phyloP scores from a whole-genome alignment of 2,888 invertebrate genomes.

The Pedicia rivosa region DNA sequence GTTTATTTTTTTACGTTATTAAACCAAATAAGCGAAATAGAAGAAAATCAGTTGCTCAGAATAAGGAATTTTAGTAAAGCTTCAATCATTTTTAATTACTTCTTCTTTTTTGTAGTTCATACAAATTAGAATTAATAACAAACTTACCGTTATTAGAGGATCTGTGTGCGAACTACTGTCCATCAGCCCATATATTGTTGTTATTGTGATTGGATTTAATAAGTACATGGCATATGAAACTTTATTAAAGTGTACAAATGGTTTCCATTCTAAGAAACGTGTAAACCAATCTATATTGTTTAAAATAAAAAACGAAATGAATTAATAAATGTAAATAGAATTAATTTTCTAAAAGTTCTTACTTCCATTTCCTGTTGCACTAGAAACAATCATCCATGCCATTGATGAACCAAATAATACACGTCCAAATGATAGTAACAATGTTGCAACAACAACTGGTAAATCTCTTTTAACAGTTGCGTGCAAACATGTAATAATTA shows the following conservation, averaged over 20 bases:
- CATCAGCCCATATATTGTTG: slow-evolving; percentile 17
- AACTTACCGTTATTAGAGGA: not conserved
- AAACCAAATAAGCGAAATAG: too few species aligned
- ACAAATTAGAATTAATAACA: not conserved
- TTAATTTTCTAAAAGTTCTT: not conserved
- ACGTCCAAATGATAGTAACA: slow-evolving; percentile 35
- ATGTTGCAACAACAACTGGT: slow-evolving; percentile 30
- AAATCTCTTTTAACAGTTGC: slow-evolving; percentile 29
- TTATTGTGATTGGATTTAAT: slow-evolving; percentile 20
- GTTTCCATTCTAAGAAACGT: slow-evolving; percentile 16
- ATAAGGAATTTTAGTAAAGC: too few species aligned
- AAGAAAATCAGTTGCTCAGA: too few species aligned
- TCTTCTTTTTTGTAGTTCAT: too few species aligned
- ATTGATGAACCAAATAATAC: slow-evolving; percentile 37
- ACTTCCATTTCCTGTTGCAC: slow-evolving; percentile 34
- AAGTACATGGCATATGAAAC: slow-evolving; percentile 22
- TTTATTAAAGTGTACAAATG: slow-evolving; percentile 20
- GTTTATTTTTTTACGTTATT: too few species aligned
- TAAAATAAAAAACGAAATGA: slow-evolving; percentile 13
- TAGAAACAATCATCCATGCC: slow-evolving; percentile 39
- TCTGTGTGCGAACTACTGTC: slow-evolving; percentile 14
- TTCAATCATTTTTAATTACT: too few species aligned
- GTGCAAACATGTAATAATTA: slow-evolving; percentile 25
- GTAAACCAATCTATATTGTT: slow-evolving; percentile 30
- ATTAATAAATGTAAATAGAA: slow-evolving; percentile 4